Conservation (phyloP, 1,140 invertebrate species). For the Epicauta chinensis region DNA sequence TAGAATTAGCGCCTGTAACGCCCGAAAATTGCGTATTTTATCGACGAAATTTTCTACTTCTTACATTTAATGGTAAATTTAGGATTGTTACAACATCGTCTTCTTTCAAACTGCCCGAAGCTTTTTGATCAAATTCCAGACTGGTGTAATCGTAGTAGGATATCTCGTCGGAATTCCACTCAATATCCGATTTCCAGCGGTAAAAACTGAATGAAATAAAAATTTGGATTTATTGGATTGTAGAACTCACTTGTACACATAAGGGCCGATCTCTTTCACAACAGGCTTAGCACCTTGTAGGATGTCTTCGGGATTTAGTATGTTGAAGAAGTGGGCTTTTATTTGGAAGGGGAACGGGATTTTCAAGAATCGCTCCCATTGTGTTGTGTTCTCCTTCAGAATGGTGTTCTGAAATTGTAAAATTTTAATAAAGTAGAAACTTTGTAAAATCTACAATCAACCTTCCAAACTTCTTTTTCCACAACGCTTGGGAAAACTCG, state of each 20-base stretch:
- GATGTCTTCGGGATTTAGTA: slow-evolving; percentile 73
- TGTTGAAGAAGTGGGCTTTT: slow-evolving; percentile 81
- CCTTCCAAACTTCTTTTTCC: slow-evolving; percentile 44
- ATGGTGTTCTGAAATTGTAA: slow-evolving; percentile 45
- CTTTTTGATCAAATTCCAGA: slow-evolving; percentile 40
- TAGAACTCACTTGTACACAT: slow-evolving; percentile 36
- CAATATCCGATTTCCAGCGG: slow-evolving; percentile 23
- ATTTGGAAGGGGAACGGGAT: slow-evolving; percentile 67
- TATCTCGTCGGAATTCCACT: slow-evolving; percentile 31
- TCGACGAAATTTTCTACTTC: slow-evolving; percentile 12
- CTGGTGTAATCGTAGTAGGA: slow-evolving; percentile 40
- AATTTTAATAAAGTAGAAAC: background rate
- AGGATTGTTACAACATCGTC: slow-evolving; percentile 41
- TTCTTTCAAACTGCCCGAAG: slow-evolving; percentile 37
- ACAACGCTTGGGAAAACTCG: slow-evolving; percentile 43
- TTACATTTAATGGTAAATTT: slow-evolving; percentile 43
- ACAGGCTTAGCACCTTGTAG: slow-evolving; percentile 55
- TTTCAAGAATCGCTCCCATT: slow-evolving; percentile 60
- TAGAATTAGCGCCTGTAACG: slow-evolving; percentile 6
- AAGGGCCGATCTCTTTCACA: slow-evolving; percentile 37
- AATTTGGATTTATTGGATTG: background rate
- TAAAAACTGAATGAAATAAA: slow-evolving; percentile 18
- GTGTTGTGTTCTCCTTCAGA: slow-evolving; percentile 53
- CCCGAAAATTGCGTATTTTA: background rate
- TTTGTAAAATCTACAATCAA: slow-evolving; percentile 23